Base-by-base conservation (phyloP, 2,888 invertebrate genomes). In the Drosophila pegasa region DNA sequence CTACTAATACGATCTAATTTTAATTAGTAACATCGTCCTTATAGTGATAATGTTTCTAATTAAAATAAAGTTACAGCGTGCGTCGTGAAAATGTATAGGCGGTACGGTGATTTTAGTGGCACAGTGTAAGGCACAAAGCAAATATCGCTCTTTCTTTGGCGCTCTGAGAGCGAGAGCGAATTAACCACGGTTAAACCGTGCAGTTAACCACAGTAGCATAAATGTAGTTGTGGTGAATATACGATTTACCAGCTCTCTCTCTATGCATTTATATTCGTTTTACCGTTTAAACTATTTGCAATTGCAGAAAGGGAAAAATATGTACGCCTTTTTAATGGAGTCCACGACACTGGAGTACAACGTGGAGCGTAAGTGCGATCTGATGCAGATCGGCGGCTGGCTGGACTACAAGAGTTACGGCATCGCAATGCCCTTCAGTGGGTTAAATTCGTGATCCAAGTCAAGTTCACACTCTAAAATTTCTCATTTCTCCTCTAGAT, bases 261-360 rank as follows among this genome's bases (percentile, higher is more conserved):
- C 7, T 18, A 7, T 25, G n/a, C 8, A 3, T 43, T 0, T 43
- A 5, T 12, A 43, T 25, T 9, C 9, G n/a, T 14, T 22, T 22
- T 3, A 22, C 22, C 1, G 14, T 7, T 41, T 6, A 12, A 9
- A 18, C 9, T 16, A 27, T 45, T 2, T 27, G 0, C 16, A 1
- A 14, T 3, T 25, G 14, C n/a, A 75, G 56, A 95, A 95, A 91
- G 95, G 94, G 41, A 96, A 96, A 91, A 94, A 96, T 55, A 94
- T 94, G 58, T 99, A 98, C 91, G 99, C 99, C 3, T 99, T 96
- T 91, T 93, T 99, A 47, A 98, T 99, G 97, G 99, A 99, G 93
- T 98, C 98, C 7, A 96, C 98, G 0, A 96, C 96, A 1, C 96
- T 99, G 73, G 99, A 99, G 92, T 99, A 98, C 92, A 96, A 96